Conservation (phyloP, 2,797 vertebrate species). For the Epinephelus malabaricus region DNA sequence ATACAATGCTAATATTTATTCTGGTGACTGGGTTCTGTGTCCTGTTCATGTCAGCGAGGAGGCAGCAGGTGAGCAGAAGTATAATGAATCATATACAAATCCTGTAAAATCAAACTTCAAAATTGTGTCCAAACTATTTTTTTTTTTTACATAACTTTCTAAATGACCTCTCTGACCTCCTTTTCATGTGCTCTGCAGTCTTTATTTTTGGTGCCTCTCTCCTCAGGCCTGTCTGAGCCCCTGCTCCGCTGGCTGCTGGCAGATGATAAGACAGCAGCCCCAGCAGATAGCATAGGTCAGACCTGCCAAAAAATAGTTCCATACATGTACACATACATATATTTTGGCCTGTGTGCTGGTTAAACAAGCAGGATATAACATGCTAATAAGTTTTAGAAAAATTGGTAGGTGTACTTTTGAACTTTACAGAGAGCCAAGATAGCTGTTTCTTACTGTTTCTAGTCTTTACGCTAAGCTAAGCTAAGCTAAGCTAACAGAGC, state of each 20-base stretch:
- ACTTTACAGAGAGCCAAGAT: neutral
- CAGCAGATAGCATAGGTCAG: constrained; percentile 45
- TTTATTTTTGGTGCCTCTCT: constrained; percentile 55
- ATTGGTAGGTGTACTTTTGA: neutral
- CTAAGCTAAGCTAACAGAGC: neutral
- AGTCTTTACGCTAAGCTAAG: neutral
- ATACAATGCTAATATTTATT: no score
- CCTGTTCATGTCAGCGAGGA: neutral
- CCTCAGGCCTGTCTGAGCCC: constrained; percentile 44
- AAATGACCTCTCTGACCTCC: neutral
- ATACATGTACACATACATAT: no score
- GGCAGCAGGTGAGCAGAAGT: neutral
- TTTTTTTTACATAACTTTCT: neutral
- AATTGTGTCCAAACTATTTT: neutral
- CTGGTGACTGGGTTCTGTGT: no score
- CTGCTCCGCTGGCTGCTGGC: constrained; percentile 55
- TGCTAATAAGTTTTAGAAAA: neutral
- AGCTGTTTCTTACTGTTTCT: neutral
- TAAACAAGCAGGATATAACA: neutral
- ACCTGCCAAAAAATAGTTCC: neutral
- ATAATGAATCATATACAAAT: neutral
- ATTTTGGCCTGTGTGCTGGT: neutral
- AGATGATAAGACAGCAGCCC: constrained; percentile 72
- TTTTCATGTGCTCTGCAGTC: constrained; percentile 19
- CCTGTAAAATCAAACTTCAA: neutral